These are phyloP conservation scores for Mionectes macconnelli DNA, from an alignment of 2,113 vertebrate genomes.

Conservation along the genomic window DNA sequence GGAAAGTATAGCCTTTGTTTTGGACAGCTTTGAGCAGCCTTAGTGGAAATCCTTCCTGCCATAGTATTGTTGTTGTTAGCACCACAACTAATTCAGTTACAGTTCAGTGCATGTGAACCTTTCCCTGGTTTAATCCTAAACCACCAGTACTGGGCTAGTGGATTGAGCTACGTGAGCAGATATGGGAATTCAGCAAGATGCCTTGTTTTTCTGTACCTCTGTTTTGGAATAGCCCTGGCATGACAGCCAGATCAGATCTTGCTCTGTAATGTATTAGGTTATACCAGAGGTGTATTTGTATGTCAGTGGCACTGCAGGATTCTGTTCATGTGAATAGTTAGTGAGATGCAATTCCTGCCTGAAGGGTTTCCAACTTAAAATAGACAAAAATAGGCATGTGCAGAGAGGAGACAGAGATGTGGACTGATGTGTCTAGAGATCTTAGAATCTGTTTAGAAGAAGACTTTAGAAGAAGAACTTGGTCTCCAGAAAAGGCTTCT, in stretches of 20 bases:
- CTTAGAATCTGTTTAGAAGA: not conserved
- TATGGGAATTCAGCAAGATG: not conserved
- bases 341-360: not conserved
- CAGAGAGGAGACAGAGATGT: not conserved
- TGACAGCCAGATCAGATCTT: not conserved
- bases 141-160: not conserved
- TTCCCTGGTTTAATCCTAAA: not conserved
- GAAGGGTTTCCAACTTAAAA: not conserved
- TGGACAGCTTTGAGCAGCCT: not conserved
- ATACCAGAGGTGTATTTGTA: not conserved
- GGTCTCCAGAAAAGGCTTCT: not conserved
- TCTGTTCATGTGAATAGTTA: not conserved
- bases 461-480: not conserved
- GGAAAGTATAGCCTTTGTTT: not conserved
- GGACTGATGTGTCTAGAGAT: not conserved
- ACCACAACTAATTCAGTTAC: not conserved
- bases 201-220: not conserved
- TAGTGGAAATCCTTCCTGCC: not conserved
- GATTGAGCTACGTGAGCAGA: not conserved
- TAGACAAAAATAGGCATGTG: not conserved
- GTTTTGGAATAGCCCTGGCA: not conserved
- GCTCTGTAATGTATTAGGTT: not conserved
- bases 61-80: not conserved
- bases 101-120: not conserved
- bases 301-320: not conserved